Conservation (phyloP, 2,113 vertebrate species). For the Perca schrenkii region DNA sequence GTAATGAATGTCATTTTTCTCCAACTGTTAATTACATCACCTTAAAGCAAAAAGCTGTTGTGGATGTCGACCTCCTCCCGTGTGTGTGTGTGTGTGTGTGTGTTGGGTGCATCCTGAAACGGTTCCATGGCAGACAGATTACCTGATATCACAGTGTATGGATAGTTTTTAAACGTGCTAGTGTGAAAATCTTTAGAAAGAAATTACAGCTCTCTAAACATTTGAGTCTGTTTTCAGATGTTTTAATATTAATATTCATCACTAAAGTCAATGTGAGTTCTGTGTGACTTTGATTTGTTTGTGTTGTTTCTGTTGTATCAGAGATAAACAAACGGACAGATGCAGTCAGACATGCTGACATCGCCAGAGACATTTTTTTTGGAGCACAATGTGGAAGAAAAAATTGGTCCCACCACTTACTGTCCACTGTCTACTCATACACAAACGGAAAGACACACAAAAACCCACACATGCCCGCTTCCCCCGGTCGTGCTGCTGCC, state of each 20-base stretch:
- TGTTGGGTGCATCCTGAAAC: background rate
- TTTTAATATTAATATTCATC: background rate
- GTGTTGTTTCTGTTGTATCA: background rate
- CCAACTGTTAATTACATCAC: background rate
- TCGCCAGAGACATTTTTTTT: background rate
- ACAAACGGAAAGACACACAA: background rate
- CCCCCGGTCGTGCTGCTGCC: constrained; percentile 9
- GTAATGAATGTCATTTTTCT: constrained; percentile 9
- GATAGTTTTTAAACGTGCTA: background rate
- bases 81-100: constrained; percentile 1
- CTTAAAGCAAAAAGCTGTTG: background rate
- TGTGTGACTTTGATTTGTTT: background rate
- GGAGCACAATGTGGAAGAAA: constrained; percentile 27
- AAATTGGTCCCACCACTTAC: background rate
- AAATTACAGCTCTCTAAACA: no score
- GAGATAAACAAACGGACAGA: constrained; percentile 13
- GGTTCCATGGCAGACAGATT: background rate
- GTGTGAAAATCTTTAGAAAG: no score
- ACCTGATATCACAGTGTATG: background rate
- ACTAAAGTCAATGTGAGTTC: background rate
- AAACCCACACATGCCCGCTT: background rate
- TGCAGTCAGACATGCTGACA: constrained; percentile 31
- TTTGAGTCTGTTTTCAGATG: background rate
- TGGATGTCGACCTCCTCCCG: background rate
- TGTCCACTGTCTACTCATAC: constrained; percentile 5